Conservation (phyloP, 1,140 invertebrate species). For the Chlorops oryzae region DNA sequence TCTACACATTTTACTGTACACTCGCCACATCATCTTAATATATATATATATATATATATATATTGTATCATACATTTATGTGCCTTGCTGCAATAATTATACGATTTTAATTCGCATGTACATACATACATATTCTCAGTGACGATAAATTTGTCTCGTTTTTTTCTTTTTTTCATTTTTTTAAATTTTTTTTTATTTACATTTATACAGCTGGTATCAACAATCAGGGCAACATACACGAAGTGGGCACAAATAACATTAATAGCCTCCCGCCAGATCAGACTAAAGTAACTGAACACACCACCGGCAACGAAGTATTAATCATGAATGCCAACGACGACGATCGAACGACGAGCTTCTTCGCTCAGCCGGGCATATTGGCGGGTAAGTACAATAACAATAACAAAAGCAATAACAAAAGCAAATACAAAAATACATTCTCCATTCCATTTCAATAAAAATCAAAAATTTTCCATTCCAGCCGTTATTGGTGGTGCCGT, state of each 20-base stretch:
- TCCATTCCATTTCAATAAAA: too few relatives aligned
- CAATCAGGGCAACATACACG: constrained; percentile 28
- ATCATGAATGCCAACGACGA: constrained; percentile 75
- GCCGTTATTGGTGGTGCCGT: constrained; percentile 98
- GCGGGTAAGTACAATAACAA: constrained; percentile 61
- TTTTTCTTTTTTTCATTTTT: constrained; percentile 1
- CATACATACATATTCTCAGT: not conserved
- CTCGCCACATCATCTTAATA: too few relatives aligned
- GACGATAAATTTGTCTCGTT: too few relatives aligned
- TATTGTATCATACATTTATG: not conserved
- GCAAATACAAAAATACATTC: not conserved
- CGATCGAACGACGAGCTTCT: constrained; percentile 81
- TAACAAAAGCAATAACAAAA: not conserved
- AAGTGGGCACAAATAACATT: constrained; percentile 39
- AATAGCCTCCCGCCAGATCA: constrained; percentile 40
- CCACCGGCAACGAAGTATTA: constrained; percentile 55
- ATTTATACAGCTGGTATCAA: constrained; percentile 21
- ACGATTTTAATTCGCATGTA: not conserved
- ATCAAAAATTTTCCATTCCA: constrained; percentile 51
- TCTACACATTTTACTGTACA: not conserved
- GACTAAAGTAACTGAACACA: constrained; percentile 35
- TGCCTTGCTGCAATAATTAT: not conserved
- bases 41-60: not conserved
- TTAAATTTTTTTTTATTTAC: not conserved
- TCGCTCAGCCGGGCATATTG: constrained; percentile 88